Evolutionary conservation across 2,113 vertebrate genomes (phyloP).

Genomic region (Ageneiosus marmoratus): DNA sequence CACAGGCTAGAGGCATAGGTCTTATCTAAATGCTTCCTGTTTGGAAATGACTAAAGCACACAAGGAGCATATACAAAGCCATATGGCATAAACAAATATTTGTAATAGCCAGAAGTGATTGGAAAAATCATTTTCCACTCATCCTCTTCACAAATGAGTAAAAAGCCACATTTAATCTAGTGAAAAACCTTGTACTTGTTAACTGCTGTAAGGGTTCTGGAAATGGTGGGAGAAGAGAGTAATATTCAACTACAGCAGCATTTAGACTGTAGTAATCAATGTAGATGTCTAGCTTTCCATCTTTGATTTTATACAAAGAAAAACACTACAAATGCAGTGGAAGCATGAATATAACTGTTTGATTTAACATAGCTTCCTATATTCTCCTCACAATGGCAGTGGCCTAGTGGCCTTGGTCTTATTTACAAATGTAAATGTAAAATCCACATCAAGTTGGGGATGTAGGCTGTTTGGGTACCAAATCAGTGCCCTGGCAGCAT

Average conservation of each 20-base stretch:
- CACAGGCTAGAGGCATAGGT: neutral
- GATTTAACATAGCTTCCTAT: neutral
- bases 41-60: neutral
- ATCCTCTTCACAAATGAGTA: neutral
- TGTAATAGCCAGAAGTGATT: neutral
- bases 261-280: neutral
- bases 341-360: neutral
- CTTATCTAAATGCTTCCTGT: neutral
- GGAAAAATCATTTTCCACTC: neutral
- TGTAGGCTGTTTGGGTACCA: neutral
- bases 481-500: neutral
- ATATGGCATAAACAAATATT: conserved; percentile 4
- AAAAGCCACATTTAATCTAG: neutral
- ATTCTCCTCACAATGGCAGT: neutral
- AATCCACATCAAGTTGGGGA: neutral
- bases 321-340: neutral
- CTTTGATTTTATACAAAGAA: neutral
- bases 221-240: neutral
- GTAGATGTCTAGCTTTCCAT: neutral
- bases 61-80: neutral
- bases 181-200: neutral
- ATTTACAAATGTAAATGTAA: neutral
- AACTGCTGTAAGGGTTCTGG: neutral
- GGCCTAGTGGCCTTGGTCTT: too few relatives aligned
- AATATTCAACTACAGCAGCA: neutral